Evolutionary conservation across 2,113 vertebrate genomes (phyloP), one percentile per base, ranked within the genome.

Genomic region (Mustela lutreola): DNA sequence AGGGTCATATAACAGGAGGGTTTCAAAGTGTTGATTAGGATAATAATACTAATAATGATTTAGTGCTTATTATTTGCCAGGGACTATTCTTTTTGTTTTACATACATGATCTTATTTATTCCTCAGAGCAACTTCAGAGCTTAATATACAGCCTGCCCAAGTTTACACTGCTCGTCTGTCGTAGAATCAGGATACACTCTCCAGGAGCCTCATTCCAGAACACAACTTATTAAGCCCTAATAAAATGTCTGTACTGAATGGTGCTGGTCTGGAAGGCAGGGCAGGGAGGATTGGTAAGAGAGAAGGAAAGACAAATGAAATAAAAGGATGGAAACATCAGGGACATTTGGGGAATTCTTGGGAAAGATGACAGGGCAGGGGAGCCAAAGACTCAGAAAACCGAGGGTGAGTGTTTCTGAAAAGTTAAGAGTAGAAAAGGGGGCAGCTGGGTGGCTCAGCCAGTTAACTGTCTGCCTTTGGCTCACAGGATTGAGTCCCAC

Each of bases 21-120:
- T 75, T 89, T 81, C 60, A 60, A 65, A 28, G 58, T 75, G 86
- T 80, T 93, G 86, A 86, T 88, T 93, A 45, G 15, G 60, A 24
- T 89, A 67, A 36, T 85, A 80, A 85, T 94, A 48, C 75, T 84
- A 65, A 80, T 82, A 91, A 92, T 92, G 39, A 86, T 11, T 39
- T 80, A 70, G 56, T 33, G n/a, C 21, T 95, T 78, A 48, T 19
- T 39, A 71, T 63, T 63, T 93, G 89, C 76, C 65, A 63, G 86
- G 67, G 36, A 48, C 39, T n/a, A 26, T 31, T 85, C 33, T 95
- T 4, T 9, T 0, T 87, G 39, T 33, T 89, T 94, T 75, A 39
- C 5, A 18, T 16, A 19, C 56, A n/a, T 62, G 70, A 84, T 28
- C 67, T 87, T 73, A 93, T 48, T 81, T 62, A 83, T 50, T 96